Evolutionary conservation across 2,888 invertebrate species (phyloP).

Genomic region (Heliconius sara): DNA sequence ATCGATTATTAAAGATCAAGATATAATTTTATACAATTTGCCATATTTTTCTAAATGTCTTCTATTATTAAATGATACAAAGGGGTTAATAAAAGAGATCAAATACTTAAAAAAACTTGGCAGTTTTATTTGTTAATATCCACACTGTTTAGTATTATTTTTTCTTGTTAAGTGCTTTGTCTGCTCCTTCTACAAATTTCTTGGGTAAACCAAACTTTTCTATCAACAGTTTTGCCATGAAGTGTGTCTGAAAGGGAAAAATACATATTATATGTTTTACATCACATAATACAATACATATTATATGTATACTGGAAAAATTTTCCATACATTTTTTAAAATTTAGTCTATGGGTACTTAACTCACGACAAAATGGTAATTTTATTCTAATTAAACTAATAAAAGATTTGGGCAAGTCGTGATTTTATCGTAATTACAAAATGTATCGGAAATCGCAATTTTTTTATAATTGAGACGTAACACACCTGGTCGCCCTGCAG

Average conservation of each 20-base stretch:
- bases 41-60: slow-evolving; percentile 28
- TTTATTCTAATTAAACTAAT: too few species aligned
- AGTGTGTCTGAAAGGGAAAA: slow-evolving; percentile 70
- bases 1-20: slow-evolving; percentile 2
- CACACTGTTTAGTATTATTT: slow-evolving; percentile 58
- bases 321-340: too few species aligned
- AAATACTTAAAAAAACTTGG: slow-evolving; percentile 38
- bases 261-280: neutral
- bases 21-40: slow-evolving; percentile 15
- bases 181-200: slow-evolving; percentile 89
- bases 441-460: too few species aligned
- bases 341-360: too few species aligned
- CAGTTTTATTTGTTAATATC: slow-evolving; percentile 43
- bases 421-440: too few species aligned
- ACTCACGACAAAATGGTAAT: too few species aligned
- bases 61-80: slow-evolving; percentile 15
- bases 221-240: slow-evolving; percentile 80
- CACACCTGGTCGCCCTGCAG: slow-evolving; percentile 95
- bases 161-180: slow-evolving; percentile 89
- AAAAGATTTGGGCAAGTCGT: too few species aligned
- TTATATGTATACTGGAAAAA: too few species aligned
- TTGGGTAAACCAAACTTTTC: slow-evolving; percentile 91
- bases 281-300: neutral
- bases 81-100: slow-evolving; percentile 43
- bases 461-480: too few species aligned